Evolutionary conservation across 2,888 invertebrate genomes (phyloP).

Genomic region (Punctoribates punctum): DNA sequence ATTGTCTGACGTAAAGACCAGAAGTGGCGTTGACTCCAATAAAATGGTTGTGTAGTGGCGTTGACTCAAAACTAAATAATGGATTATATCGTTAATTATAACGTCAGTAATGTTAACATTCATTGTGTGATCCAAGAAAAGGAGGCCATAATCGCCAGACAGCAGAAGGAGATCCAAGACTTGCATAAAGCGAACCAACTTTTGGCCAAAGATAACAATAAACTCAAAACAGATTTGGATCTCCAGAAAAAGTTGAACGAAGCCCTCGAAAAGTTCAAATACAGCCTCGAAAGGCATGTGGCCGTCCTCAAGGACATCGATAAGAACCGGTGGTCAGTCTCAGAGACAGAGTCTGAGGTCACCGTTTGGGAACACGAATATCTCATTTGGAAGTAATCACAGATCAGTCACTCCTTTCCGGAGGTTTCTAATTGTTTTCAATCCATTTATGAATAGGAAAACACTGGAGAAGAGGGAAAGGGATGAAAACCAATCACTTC

Average conservation of each 20-base stretch:
- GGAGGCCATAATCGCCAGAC: conserved; percentile 18
- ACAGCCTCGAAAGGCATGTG: conserved; percentile 19
- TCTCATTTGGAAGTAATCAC: neutral
- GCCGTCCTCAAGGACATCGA: conserved; percentile 13
- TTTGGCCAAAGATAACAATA: conserved; percentile 22
- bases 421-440: too few species aligned
- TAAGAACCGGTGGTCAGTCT: conserved; percentile 10
- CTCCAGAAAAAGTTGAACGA: conserved; percentile 29
- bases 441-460: neutral
- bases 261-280: conserved; percentile 31
- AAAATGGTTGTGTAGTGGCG: conserved; percentile 14
- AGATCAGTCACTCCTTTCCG: too few species aligned
- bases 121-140: conserved; percentile 32
- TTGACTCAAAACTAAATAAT: neutral
- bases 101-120: conserved; percentile 21
- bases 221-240: conserved; percentile 6
- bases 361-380: conserved; percentile 29
- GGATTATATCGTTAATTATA: conserved; percentile 35
- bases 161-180: conserved; percentile 28
- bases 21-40: conserved; percentile 11
- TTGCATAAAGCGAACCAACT: conserved; percentile 31
- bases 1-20: neutral
- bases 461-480: conserved; percentile 22
- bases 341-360: conserved; percentile 17
- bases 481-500: neutral